Conservation (phyloP, 2,113 vertebrate genomes). For the Nanorana parkeri region DNA sequence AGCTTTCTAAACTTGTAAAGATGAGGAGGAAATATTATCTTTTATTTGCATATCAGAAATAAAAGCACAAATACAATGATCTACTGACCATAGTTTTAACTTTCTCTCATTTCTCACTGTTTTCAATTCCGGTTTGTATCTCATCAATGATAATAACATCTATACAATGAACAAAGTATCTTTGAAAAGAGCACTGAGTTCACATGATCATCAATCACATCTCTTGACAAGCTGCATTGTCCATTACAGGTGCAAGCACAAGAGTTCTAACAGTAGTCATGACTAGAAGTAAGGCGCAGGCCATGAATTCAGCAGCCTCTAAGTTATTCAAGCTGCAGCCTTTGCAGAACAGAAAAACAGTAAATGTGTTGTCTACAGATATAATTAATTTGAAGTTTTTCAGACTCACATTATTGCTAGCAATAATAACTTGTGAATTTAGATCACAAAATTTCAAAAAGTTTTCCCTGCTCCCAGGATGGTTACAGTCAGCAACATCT, state of each 20-base stretch:
- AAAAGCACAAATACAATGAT: too few species aligned
- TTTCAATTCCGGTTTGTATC: constrained; percentile 2
- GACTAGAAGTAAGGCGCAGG: constrained; percentile 13
- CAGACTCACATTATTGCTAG: neutral
- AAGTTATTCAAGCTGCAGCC: constrained; percentile 11
- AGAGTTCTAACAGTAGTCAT: constrained; percentile 14
- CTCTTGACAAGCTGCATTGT: constrained; percentile 28
- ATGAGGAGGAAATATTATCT: too few species aligned
- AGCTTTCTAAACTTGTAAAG: too few species aligned
- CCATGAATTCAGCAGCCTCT: constrained; percentile 28
- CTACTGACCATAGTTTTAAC: too few species aligned
- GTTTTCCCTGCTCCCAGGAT: too few species aligned
- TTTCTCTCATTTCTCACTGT: too few species aligned
- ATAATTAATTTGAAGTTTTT: neutral
- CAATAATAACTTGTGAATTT: too few species aligned
- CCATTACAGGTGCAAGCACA: constrained; percentile 36
- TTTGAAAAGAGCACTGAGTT: constrained; percentile 20
- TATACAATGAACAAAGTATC: constrained; percentile 18
- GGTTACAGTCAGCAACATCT: too few species aligned
- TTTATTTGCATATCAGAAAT: too few species aligned
- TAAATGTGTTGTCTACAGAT: constrained; percentile 8
- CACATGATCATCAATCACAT: constrained; percentile 43
- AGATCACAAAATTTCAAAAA: too few species aligned
- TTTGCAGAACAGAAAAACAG: too few species aligned
- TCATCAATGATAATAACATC: constrained; percentile 26